phyloP scores from a whole-genome alignment of 2,113 vertebrate genomes.

The Grammomys dolichurus region DNA sequence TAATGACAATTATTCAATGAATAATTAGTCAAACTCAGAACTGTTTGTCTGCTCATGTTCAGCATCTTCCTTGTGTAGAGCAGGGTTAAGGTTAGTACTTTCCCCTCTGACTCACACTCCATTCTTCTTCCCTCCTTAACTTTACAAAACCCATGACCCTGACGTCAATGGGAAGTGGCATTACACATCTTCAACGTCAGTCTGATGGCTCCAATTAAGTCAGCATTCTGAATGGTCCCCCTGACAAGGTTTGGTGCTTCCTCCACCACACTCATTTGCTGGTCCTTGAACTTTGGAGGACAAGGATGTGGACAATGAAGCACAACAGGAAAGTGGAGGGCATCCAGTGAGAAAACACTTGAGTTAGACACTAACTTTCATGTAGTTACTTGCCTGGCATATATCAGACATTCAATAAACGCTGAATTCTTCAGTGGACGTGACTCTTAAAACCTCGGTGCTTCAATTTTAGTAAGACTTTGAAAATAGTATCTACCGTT shows the following conservation, averaged over 20 bases:
- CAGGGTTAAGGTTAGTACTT: neutral
- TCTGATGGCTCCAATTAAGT: neutral
- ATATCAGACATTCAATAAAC: conserved; percentile 24
- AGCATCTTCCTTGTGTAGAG: neutral
- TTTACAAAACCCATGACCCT: neutral
- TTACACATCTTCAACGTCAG: neutral
- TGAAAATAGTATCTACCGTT: conserved; percentile 22
- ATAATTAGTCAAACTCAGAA: neutral
- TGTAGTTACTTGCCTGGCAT: neutral
- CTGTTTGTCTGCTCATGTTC: neutral
- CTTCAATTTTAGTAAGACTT: neutral
- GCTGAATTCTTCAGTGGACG: conserved; percentile 10
- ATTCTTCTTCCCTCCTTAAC: neutral
- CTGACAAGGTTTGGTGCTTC: neutral
- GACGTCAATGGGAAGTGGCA: neutral
- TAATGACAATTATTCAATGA: conserved; percentile 17
- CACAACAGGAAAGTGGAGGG: neutral
- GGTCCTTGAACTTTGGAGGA: neutral
- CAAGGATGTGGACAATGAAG: neutral
- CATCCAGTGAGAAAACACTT: neutral
- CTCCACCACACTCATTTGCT: neutral
- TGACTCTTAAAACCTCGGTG: conserved; percentile 6
- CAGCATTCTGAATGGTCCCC: neutral
- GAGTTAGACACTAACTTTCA: neutral
- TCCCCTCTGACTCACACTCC: neutral